phyloP scores from a whole-genome alignment of 2,113 vertebrate genomes.

The Syngnathus typhle region DNA sequence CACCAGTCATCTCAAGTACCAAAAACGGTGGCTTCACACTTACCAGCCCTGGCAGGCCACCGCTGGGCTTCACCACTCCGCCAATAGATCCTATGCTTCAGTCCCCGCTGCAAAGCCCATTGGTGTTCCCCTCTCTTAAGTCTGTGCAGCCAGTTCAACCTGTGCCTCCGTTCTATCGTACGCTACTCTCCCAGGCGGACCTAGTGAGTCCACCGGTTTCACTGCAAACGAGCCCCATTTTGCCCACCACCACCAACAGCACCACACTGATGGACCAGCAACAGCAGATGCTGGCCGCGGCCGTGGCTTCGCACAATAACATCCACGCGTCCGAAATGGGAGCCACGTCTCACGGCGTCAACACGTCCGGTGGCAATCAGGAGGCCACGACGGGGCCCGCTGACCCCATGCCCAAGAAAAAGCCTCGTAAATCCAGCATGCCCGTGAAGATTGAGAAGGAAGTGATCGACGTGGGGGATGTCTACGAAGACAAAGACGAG shows the following conservation, averaged over 20 bases:
- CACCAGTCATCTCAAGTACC: conserved; percentile 92
- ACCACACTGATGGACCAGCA: conserved; percentile 71
- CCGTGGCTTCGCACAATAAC: conserved; percentile 65
- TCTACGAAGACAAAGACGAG: conserved; percentile 92
- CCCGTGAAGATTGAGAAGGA: conserved; percentile 99
- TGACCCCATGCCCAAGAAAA: conserved; percentile 94
- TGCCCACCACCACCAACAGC: conserved; percentile 79
- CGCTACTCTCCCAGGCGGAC: conserved; percentile 87
- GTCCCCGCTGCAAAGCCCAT: conserved; percentile 85
- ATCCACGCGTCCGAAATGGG: conserved; percentile 75
- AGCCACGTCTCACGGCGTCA: conserved; percentile 67
- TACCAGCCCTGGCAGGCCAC: conserved; percentile 93
- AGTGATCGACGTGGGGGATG: conserved; percentile 90
- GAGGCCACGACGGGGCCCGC: conserved; percentile 71
- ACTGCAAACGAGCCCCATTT: conserved; percentile 91
- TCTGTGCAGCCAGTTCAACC: conserved; percentile 96
- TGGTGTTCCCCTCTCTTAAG: conserved; percentile 92
- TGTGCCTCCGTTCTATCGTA: conserved; percentile 97
- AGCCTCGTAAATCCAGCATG: conserved; percentile 98
- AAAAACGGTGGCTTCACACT: conserved; percentile 84
- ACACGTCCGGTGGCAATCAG: conserved; percentile 72
- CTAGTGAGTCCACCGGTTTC: conserved; percentile 92
- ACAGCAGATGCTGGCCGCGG: conserved; percentile 72
- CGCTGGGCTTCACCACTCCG: conserved; percentile 91
- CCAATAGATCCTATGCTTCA: conserved; percentile 90